A percentile compares a stretch with the other conserved stretches of the same genome.
Evolutionary conservation across 2,797 vertebrate species (phyloP).

Genomic region (Sebastiscus tertius): DNA sequence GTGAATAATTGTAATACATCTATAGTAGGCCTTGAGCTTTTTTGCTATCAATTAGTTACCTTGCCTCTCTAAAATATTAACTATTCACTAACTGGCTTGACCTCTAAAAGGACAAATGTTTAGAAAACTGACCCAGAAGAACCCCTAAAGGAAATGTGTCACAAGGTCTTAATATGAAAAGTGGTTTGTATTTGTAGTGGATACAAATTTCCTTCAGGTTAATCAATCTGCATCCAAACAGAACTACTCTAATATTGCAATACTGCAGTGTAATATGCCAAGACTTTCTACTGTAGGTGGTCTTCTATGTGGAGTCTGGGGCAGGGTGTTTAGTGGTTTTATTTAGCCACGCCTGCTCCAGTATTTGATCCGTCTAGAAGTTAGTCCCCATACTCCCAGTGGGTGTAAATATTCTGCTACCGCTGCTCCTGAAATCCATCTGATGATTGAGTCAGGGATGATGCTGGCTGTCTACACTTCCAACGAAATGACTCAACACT

Average conservation of each 20-base stretch:
- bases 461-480: slow-evolving; percentile 36
- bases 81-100: neutral
- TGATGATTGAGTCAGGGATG: slow-evolving; percentile 49
- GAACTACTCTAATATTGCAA: neutral
- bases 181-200: neutral
- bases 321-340: slow-evolving; percentile 9
- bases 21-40: neutral
- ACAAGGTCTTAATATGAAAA: neutral
- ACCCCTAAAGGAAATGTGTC: neutral
- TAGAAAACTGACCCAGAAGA: neutral
- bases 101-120: neutral
- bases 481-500: slow-evolving; percentile 56
- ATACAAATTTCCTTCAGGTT: neutral
- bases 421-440: slow-evolving; percentile 42
- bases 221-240: neutral
- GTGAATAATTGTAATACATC: neutral
- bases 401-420: slow-evolving; percentile 32
- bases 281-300: neutral
- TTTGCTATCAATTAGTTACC: neutral
- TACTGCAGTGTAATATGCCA: neutral
- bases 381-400: slow-evolving; percentile 18
- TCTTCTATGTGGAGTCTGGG: neutral
- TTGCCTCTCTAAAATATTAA: neutral
- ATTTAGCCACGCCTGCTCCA: neutral
- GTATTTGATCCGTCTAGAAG: slow-evolving; percentile 27